Percentiles rank a stretch among this genome's conserved stretches.
Evolutionary conservation across 2,888 invertebrate genomes (phyloP).

Genomic region (Lathronympha strigana): DNA sequence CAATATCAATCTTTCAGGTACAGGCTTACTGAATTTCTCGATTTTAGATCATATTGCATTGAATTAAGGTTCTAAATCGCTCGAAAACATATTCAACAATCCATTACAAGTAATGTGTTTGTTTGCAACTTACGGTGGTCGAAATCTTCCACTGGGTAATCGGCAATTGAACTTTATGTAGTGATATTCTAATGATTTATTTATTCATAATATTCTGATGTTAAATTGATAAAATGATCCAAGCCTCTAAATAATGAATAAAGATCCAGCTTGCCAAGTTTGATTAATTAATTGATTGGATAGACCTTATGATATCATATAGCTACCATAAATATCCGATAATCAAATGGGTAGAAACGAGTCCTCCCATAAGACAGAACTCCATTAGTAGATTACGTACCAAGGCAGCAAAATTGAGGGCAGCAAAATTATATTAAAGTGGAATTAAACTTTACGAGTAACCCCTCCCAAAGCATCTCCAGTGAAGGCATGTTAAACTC

Average conservation of each 20-base stretch:
- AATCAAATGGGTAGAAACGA: no score
- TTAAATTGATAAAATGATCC: background rate
- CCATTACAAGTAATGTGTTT: conserved; percentile 6
- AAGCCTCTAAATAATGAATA: no score
- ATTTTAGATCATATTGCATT: background rate
- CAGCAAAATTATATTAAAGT: no score
- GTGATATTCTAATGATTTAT: conserved; percentile 6
- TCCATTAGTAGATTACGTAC: no score
- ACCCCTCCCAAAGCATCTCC: no score
- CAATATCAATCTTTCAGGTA: background rate
- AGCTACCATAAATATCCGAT: no score
- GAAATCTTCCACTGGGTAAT: background rate
- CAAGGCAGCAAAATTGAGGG: no score
- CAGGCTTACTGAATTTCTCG: background rate
- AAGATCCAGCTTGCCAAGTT: no score
- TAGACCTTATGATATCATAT: no score
- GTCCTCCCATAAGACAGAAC: no score
- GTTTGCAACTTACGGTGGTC: conserved; percentile 5
- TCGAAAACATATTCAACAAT: background rate
- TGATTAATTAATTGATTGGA: no score
- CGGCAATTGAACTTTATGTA: conserved; percentile 10
- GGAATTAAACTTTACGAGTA: no score
- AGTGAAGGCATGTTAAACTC: background rate
- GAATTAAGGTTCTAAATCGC: background rate
- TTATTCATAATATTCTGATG: background rate